These are phyloP conservation scores for Hirtodrosophila alboralis DNA, from an alignment of 2,888 invertebrate genomes.

Conservation along the genomic window DNA sequence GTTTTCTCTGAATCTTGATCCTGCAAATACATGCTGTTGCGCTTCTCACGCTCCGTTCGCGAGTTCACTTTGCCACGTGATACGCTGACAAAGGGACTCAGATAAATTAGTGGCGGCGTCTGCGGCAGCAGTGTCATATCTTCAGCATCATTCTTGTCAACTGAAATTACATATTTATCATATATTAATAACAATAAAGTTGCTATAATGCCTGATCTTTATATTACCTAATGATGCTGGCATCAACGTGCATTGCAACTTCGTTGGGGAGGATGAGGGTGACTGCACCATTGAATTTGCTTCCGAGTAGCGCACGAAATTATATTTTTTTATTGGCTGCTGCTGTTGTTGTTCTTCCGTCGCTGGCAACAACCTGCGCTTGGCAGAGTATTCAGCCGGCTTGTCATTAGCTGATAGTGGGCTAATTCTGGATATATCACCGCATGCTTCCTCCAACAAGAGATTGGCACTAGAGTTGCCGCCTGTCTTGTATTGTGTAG, in stretches of 20 bases:
- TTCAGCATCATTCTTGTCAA: neutral
- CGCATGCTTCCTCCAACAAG: slow-evolving; percentile 14
- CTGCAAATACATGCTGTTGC: slow-evolving; percentile 77
- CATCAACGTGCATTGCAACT: too few relatives aligned
- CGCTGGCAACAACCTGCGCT: slow-evolving; percentile 32
- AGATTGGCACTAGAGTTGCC: slow-evolving; percentile 13
- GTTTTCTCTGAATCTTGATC: slow-evolving; percentile 23
- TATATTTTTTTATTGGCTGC: slow-evolving; percentile 36
- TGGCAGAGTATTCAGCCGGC: slow-evolving; percentile 16
- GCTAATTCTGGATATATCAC: slow-evolving; percentile 15
- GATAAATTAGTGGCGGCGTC: slow-evolving; percentile 59
- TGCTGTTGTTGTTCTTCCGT: neutral
- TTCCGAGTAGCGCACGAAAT: slow-evolving; percentile 68
- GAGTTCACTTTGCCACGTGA: slow-evolving; percentile 86
- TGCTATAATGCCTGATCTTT: too few relatives aligned
- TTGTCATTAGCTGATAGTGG: slow-evolving; percentile 15
- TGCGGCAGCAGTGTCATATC: slow-evolving; percentile 3
- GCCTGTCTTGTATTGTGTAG: slow-evolving; percentile 39
- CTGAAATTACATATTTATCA: slow-evolving; percentile 9
- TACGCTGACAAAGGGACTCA: slow-evolving; percentile 85
- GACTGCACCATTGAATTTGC: slow-evolving; percentile 5
- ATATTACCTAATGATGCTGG: too few relatives aligned
- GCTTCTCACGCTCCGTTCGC: slow-evolving; percentile 84
- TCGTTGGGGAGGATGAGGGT: too few relatives aligned
- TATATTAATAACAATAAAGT: too few relatives aligned